phyloP scores from a whole-genome alignment of 1,140 invertebrate genomes.

The Lutraria rhynchaena region DNA sequence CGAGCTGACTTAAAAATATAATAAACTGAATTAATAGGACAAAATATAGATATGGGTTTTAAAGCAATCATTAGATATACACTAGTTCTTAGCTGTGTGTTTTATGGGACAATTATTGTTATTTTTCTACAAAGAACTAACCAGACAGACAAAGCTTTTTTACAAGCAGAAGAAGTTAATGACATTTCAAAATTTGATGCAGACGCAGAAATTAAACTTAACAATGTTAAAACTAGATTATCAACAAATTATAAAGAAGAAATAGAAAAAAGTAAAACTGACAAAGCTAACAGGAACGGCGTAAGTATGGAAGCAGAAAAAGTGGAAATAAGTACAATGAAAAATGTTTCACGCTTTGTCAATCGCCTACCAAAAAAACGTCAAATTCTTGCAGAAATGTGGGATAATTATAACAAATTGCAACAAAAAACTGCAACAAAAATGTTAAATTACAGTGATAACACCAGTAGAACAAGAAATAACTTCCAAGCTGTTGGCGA shows the following conservation, averaged over 20 bases:
- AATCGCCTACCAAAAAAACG: not conserved
- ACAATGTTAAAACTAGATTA: too few relatives aligned
- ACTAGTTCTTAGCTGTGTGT: too few relatives aligned
- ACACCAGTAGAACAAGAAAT: not conserved
- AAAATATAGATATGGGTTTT: too few relatives aligned
- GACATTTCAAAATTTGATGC: too few relatives aligned
- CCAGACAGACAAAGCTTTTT: too few relatives aligned
- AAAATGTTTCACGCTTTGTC: not conserved
- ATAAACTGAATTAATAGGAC: too few relatives aligned
- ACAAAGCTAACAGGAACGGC: not conserved
- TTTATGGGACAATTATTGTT: too few relatives aligned
- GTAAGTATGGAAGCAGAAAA: not conserved
- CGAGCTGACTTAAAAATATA: too few relatives aligned
- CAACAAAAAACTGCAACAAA: not conserved
- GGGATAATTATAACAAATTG: constrained; percentile 8
- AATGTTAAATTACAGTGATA: not conserved
- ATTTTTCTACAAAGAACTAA: too few relatives aligned
- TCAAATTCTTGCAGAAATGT: constrained; percentile 13
- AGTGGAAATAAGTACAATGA: not conserved
- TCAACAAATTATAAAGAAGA: not conserved
- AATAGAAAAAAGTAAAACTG: not conserved
- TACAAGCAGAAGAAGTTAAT: too few relatives aligned
- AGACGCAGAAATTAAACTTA: too few relatives aligned
- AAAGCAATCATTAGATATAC: too few relatives aligned
- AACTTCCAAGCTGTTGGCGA: not conserved